These are phyloP conservation scores for Leptobrachium leishanense DNA, from an alignment of 2,113 vertebrate genomes.

Conservation along the genomic window DNA sequence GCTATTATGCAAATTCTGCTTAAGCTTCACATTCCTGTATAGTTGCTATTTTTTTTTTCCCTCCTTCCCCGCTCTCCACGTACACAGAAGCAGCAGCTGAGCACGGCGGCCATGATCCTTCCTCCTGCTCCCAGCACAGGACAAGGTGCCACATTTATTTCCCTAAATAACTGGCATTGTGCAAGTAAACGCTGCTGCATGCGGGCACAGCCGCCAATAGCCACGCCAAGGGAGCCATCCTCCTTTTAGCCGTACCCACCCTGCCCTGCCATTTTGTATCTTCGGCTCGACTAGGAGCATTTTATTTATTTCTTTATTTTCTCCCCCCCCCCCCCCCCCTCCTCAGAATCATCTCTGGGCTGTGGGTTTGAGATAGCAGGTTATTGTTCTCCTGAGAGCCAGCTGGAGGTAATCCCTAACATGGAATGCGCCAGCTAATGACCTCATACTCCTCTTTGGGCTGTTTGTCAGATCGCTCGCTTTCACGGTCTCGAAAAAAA, in stretches of 20 bases:
- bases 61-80: not conserved
- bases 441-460: not conserved
- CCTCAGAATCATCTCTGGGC: too few species aligned
- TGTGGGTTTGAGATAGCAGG: not conserved
- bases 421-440: constrained; percentile 2
- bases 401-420: not conserved
- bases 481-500: not conserved
- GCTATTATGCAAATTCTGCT: constrained; percentile 50
- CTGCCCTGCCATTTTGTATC: constrained; percentile 31
- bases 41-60: constrained; percentile 20
- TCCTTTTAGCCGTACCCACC: rapidly evolving
- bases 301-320: not conserved
- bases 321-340: too few species aligned
- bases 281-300: constrained; percentile 10
- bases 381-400: not conserved
- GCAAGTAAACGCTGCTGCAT: not conserved
- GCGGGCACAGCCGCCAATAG: not conserved
- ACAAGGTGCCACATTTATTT: constrained; percentile 11
- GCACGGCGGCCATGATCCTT: constrained; percentile 26
- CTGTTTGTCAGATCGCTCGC: not conserved
- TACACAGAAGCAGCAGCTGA: constrained; percentile 32
- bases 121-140: constrained; percentile 26
- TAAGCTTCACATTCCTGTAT: constrained; percentile 48
- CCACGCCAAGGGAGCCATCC: not conserved
- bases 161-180: constrained; percentile 7